phyloP scores from a whole-genome alignment of 2,797 vertebrate genomes.

The Coilia nasus region DNA sequence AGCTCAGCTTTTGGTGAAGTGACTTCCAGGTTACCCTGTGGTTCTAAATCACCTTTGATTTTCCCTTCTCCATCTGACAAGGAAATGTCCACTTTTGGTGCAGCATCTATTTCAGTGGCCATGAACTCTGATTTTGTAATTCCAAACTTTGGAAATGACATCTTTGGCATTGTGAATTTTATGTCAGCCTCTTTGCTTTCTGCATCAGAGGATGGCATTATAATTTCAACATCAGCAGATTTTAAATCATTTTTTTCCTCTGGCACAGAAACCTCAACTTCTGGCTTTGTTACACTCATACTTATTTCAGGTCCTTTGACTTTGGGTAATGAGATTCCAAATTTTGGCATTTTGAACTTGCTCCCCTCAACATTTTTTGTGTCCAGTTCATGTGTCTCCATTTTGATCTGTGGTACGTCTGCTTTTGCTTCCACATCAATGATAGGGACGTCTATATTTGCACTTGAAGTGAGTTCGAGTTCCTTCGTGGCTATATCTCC shows the following conservation, averaged over 20 bases:
- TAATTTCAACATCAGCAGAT: constrained; percentile 1
- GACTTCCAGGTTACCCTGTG: constrained; percentile 44
- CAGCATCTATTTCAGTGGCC: constrained; percentile 40
- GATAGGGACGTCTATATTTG: background rate
- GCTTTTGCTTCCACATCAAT: constrained; percentile 23
- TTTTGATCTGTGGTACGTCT: constrained; percentile 50
- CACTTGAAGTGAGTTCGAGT: constrained; percentile 18
- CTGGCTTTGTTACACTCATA: constrained; percentile 54
- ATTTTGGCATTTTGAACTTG: constrained; percentile 58
- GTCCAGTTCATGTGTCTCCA: constrained; percentile 49
- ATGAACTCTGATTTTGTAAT: constrained; percentile 56
- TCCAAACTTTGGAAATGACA: constrained; percentile 64
- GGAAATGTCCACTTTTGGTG: constrained; percentile 39
- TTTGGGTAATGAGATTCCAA: constrained; percentile 52
- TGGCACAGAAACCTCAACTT: constrained; percentile 45
- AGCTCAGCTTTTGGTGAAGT: background rate
- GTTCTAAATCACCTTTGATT: constrained; percentile 30
- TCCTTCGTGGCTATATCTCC: constrained; percentile 31
- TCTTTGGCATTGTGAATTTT: constrained; percentile 53
- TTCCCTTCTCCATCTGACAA: constrained; percentile 38
- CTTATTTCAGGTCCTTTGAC: constrained; percentile 42
- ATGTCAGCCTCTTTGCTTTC: constrained; percentile 41
- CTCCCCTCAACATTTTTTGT: constrained; percentile 59
- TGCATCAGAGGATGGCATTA: constrained; percentile 28
- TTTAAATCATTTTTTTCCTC: constrained; percentile 21